Percentiles rank a stretch among this genome's conserved stretches.
Conservation (phyloP, 2,797 vertebrate genomes). For the Anguilla pacifica region DNA sequence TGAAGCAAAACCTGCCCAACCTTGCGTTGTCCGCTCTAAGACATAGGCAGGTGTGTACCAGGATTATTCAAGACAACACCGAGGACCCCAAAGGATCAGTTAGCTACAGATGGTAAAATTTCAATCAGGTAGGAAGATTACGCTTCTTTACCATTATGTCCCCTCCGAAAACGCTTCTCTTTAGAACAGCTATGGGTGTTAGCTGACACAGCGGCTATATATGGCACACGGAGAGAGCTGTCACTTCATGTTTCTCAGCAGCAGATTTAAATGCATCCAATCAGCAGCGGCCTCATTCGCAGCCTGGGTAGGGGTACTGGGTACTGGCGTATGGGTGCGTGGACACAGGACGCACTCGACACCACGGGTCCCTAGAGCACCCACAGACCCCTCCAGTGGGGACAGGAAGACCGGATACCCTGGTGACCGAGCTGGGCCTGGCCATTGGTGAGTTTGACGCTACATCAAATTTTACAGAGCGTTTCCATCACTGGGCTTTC, state of each 20-base stretch:
- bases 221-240: slow-evolving; percentile 41
- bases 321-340: background rate
- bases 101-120: background rate
- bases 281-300: background rate
- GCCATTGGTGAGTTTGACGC: background rate
- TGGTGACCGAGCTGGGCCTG: background rate
- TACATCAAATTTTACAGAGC: background rate
- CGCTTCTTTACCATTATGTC: background rate
- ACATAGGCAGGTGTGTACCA: background rate
- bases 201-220: background rate
- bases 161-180: background rate
- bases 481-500: background rate
- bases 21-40: background rate
- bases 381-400: background rate
- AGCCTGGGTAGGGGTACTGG: background rate
- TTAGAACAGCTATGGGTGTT: background rate
- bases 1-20: background rate
- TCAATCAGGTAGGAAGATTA: background rate
- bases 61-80: background rate
- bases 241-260: slow-evolving; percentile 56
- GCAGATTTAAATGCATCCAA: background rate
- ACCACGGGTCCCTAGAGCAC: background rate
- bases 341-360: background rate
- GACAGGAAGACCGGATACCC: background rate
- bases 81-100: background rate